Evolutionary conservation across 2,888 invertebrate genomes (phyloP).

Genomic region (Ennomos fuscantarius): DNA sequence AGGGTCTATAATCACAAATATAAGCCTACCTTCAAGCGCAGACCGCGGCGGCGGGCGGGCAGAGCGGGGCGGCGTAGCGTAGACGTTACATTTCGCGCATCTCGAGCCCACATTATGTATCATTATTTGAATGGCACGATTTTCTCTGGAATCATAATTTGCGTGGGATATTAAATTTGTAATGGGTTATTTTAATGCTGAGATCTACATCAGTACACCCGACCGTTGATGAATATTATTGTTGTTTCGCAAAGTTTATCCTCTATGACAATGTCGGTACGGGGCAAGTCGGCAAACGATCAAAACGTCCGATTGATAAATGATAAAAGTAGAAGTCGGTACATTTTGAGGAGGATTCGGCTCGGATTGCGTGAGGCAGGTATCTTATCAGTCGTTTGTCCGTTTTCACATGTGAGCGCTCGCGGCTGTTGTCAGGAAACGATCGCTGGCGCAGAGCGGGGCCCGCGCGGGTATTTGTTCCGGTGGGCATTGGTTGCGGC

Average conservation of each 20-base stretch:
- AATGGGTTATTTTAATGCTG: conserved; percentile 71
- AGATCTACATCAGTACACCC: conserved; percentile 51
- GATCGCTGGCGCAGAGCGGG: conserved; percentile 33
- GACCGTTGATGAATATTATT: conserved; percentile 46
- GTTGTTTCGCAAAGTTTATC: conserved; percentile 22
- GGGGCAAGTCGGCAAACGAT: conserved; percentile 10
- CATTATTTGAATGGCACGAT: conserved; percentile 82
- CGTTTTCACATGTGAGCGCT: conserved; percentile 41
- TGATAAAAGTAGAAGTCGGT: conserved; percentile 28
- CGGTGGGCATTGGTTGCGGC: conserved; percentile 48
- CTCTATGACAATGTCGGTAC: conserved; percentile 15
- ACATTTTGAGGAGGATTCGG: conserved; percentile 26
- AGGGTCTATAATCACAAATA: conserved; percentile 32
- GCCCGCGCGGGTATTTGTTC: conserved; percentile 53
- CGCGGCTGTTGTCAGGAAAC: conserved; percentile 36
- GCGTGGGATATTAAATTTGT: conserved; percentile 71
- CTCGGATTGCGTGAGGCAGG: conserved; percentile 37
- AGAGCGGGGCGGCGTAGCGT: conserved; percentile 32
- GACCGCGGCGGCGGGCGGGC: conserved; percentile 33
- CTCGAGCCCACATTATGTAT: conserved; percentile 75
- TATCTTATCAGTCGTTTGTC: conserved; percentile 44
- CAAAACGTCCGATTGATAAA: conserved; percentile 28
- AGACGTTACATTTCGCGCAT: conserved; percentile 55
- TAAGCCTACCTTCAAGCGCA: conserved; percentile 43
- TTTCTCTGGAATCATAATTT: conserved; percentile 73